phyloP scores from a whole-genome alignment of 2,797 vertebrate genomes.

The Macrochelys suwanniensis region DNA sequence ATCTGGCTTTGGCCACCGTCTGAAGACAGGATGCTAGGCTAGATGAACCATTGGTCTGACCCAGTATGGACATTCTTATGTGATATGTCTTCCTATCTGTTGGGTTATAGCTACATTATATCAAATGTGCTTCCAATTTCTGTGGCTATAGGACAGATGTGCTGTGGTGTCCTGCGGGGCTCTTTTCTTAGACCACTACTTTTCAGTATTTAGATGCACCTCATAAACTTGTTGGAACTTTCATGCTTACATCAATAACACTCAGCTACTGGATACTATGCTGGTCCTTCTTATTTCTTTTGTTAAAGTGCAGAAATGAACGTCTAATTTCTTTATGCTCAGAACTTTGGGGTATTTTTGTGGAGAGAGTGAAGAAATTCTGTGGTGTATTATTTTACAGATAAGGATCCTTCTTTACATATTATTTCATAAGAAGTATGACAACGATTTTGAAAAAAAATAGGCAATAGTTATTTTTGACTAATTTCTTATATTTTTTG shows the following conservation, averaged over 20 bases:
- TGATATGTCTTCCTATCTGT: neutral
- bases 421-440: neutral
- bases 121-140: neutral
- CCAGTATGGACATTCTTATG: neutral
- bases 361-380: rapidly evolving
- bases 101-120: neutral
- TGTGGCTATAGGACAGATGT: neutral
- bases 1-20: no score
- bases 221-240: neutral
- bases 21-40: no score
- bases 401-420: neutral
- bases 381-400: neutral
- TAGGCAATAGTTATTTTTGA: neutral
- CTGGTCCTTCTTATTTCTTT: neutral
- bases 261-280: neutral
- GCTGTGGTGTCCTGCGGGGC: neutral
- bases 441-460: neutral
- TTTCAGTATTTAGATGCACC: neutral
- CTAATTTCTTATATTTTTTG: neutral
- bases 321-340: neutral
- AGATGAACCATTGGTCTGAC: no score
- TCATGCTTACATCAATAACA: neutral
- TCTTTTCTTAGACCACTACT: neutral
- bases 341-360: neutral
- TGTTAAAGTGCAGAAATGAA: neutral